A percentile compares a stretch with the other conserved stretches of the same genome.
These are phyloP conservation scores for Borostomias antarcticus DNA, from an alignment of 2,797 vertebrate genomes.

Conservation along the genomic window DNA sequence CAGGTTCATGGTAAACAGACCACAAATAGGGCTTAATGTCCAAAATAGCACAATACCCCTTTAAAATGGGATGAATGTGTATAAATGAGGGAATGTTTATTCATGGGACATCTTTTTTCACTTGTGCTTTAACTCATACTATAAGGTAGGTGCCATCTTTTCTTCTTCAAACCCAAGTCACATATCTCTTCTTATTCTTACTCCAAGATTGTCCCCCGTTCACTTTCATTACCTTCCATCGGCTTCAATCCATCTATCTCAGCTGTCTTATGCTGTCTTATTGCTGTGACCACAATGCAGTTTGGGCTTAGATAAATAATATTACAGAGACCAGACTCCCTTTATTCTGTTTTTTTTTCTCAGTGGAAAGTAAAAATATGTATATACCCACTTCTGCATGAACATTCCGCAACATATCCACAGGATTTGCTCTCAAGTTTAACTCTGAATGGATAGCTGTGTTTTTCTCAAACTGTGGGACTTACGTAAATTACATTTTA, in stretches of 20 bases:
- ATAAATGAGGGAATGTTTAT: too few species aligned
- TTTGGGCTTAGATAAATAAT: constrained; percentile 47
- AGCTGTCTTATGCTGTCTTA: constrained; percentile 35
- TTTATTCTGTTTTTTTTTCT: constrained; percentile 12
- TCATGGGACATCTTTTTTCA: too few species aligned
- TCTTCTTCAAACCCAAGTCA: constrained; percentile 15
- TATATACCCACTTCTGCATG: too few species aligned
- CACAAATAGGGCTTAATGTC: too few species aligned
- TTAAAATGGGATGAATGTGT: too few species aligned
- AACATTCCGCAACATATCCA: too few species aligned
- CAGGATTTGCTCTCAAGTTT: too few species aligned
- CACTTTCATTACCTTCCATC: constrained; percentile 42
- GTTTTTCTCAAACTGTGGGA: not conserved
- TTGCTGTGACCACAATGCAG: constrained; percentile 27
- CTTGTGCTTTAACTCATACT: too few species aligned
- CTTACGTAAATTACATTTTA: too few species aligned
- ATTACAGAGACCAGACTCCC: constrained; percentile 27
- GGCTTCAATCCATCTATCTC: constrained; percentile 37
- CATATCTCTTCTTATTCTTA: constrained; percentile 36
- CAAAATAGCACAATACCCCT: too few species aligned
- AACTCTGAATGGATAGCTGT: not conserved
- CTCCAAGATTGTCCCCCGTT: constrained; percentile 16
- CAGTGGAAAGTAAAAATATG: constrained; percentile 5
- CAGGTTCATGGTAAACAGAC: too few species aligned
- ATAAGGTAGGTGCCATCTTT: too few species aligned